Percentiles rank a stretch among this genome's conserved stretches.
These are phyloP conservation scores for Pseudomyrmex gracilis DNA, from an alignment of 1,140 invertebrate species.

Conservation along the genomic window DNA sequence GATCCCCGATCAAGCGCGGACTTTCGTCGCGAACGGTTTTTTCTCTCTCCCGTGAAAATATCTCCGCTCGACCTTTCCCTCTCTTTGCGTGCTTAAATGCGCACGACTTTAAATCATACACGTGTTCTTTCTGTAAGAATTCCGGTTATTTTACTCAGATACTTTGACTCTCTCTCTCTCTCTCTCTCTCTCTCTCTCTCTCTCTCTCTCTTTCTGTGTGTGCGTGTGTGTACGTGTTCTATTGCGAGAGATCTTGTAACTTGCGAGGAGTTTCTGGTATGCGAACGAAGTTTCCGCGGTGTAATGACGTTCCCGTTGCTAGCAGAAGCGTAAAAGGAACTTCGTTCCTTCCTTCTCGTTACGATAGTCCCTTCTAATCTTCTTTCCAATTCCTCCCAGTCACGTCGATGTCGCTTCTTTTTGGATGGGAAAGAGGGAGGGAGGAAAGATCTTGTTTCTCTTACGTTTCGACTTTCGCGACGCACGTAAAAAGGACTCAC, in stretches of 20 bases:
- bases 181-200: too few species aligned
- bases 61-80: neutral
- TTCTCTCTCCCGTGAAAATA: neutral
- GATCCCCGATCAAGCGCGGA: neutral
- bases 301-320: constrained; percentile 39
- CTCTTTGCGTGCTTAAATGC: neutral
- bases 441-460: constrained; percentile 36
- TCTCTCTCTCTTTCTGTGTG: too few species aligned
- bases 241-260: constrained; percentile 24
- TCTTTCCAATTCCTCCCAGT: constrained; percentile 5
- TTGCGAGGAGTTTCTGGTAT: constrained; percentile 12
- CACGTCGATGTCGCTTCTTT: constrained; percentile 2
- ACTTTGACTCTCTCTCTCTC: too few species aligned
- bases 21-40: neutral
- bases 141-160: constrained; percentile 13
- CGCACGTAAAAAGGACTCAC: constrained; percentile 1
- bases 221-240: neutral
- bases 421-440: too few species aligned
- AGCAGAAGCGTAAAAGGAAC: constrained; percentile 20
- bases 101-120: constrained; percentile 32
- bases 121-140: constrained; percentile 9
- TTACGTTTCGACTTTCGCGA: neutral
- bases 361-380: neutral
- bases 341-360: neutral
- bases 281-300: constrained; percentile 38